A percentile compares a stretch with the other conserved stretches of the same genome.
Evolutionary conservation across 2,113 vertebrate genomes (phyloP).

Genomic region (Tapirus terrestris): DNA sequence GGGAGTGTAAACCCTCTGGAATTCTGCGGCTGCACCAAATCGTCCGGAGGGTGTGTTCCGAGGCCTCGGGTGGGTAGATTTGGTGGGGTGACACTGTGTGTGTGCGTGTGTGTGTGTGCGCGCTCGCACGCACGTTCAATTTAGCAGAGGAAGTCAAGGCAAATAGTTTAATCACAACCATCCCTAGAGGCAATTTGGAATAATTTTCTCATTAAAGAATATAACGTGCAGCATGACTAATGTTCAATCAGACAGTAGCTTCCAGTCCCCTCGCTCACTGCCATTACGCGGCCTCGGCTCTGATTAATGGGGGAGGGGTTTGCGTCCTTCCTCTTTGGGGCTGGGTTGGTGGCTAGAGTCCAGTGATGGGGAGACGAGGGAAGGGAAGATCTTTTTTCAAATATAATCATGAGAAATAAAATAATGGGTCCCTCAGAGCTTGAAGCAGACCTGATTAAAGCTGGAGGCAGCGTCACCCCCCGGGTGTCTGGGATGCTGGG

Average conservation of each 20-base stretch:
- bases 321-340: background rate
- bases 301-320: slow-evolving; percentile 48
- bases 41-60: slow-evolving; percentile 69
- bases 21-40: slow-evolving; percentile 70
- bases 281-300: slow-evolving; percentile 53
- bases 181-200: slow-evolving; percentile 87
- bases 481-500: background rate
- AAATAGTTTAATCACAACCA: slow-evolving; percentile 90
- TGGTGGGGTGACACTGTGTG: background rate
- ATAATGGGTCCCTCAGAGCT: background rate
- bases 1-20: slow-evolving; percentile 65
- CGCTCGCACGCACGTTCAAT: slow-evolving; percentile 78
- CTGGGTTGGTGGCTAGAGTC: background rate
- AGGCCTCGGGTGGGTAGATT: slow-evolving; percentile 34
- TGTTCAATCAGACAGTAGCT: slow-evolving; percentile 82
- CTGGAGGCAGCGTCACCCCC: background rate
- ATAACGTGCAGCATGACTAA: slow-evolving; percentile 82
- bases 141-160: slow-evolving; percentile 87
- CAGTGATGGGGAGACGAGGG: background rate
- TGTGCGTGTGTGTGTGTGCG: background rate
- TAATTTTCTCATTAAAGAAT: slow-evolving; percentile 89
- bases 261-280: slow-evolving; percentile 70
- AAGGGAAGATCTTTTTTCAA: slow-evolving; percentile 1
- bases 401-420: slow-evolving; percentile 46
- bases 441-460: background rate